A percentile compares a stretch with the other conserved stretches of the same genome.
These are phyloP conservation scores for Silvanus unidentatus DNA, from an alignment of 2,888 invertebrate genomes.

Conservation along the genomic window DNA sequence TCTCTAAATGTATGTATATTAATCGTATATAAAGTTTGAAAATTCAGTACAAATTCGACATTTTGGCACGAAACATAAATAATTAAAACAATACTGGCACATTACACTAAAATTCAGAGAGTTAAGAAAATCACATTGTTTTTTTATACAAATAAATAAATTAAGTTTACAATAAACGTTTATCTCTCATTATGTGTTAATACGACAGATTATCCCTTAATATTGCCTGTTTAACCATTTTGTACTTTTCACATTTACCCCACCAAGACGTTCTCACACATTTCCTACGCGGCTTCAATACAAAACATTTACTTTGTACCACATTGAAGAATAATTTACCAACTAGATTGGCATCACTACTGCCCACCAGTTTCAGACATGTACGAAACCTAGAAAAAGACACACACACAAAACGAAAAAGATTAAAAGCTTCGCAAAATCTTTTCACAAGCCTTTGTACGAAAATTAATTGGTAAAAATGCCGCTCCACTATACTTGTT, in stretches of 20 bases:
- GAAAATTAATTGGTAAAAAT: constrained; percentile 3
- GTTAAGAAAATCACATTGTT: no score
- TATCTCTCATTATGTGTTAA: constrained; percentile 36
- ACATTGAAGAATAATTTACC: constrained; percentile 93
- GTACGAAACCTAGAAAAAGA: constrained; percentile 74
- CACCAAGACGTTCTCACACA: constrained; percentile 76
- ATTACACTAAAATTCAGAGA: no score
- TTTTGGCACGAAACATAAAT: no score
- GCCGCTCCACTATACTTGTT: background rate
- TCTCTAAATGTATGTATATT: no score
- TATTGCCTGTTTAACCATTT: constrained; percentile 64
- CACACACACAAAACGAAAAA: background rate
- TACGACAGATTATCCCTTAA: constrained; percentile 69
- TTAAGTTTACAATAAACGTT: no score
- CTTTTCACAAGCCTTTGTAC: constrained; percentile 1
- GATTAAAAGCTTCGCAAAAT: background rate
- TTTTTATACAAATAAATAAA: no score
- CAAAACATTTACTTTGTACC: constrained; percentile 90
- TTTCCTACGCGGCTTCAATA: constrained; percentile 68
- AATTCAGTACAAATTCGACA: no score
- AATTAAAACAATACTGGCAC: no score
- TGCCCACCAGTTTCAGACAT: constrained; percentile 82
- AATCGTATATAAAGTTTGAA: no score
- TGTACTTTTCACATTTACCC: constrained; percentile 70
- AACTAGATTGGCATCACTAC: constrained; percentile 81